A percentile compares a stretch with the other conserved stretches of the same genome.
phyloP scores from a whole-genome alignment of 1,140 invertebrate genomes.

The Drosophila sulfurigaster region DNA sequence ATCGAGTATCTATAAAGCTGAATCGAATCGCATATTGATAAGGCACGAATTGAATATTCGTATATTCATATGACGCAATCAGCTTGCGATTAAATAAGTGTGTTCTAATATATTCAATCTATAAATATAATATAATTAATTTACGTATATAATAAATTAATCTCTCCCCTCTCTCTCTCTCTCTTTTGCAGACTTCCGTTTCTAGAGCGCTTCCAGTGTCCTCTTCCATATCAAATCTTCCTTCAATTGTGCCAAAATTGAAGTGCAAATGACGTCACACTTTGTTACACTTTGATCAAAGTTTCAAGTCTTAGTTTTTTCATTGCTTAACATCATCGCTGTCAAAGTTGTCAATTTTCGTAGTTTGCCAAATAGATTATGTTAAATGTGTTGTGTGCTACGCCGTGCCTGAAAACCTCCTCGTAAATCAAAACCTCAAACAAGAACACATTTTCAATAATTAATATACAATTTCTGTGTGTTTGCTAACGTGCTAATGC shows the following conservation, averaged over 20 bases:
- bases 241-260: slow-evolving; percentile 37
- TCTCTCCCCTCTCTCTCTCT: background rate
- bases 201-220: slow-evolving; percentile 16
- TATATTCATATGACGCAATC: slow-evolving; percentile 1
- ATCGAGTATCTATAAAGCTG: background rate
- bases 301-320: background rate
- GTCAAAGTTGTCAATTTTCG: slow-evolving; percentile 41
- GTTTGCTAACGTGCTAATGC: slow-evolving; percentile 1
- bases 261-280: slow-evolving; percentile 10
- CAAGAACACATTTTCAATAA: background rate
- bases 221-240: slow-evolving; percentile 16
- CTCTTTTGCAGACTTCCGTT: slow-evolving; percentile 13
- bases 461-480: background rate
- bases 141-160: background rate
- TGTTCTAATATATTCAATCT: background rate
- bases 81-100: slow-evolving; percentile 4
- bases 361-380: slow-evolving; percentile 18
- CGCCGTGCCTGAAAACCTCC: slow-evolving; percentile 34
- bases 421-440: too few relatives aligned
- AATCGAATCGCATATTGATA: background rate
- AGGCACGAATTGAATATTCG: background rate
- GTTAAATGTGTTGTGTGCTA: slow-evolving; percentile 36
- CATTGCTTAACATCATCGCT: too few relatives aligned
- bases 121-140: slow-evolving; percentile 1
- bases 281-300: background rate